These are phyloP conservation scores for Dufourea novaeangliae DNA, from an alignment of 1,140 invertebrate species.

Conservation along the genomic window DNA sequence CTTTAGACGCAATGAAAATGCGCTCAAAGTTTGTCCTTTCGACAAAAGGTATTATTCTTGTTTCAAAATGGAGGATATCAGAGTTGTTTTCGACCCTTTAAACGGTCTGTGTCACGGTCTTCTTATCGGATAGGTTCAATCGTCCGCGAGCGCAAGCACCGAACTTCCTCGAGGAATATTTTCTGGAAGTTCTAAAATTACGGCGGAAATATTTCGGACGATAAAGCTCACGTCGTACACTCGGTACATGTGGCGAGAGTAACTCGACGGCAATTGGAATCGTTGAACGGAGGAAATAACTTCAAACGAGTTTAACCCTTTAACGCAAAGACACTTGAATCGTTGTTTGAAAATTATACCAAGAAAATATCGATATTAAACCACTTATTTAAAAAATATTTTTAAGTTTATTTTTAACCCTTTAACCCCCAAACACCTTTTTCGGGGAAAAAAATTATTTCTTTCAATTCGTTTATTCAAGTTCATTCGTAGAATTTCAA, in stretches of 20 bases:
- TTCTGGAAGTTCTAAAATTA: background rate
- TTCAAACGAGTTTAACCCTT: no score
- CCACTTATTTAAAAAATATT: no score
- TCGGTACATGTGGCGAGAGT: background rate
- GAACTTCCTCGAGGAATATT: background rate
- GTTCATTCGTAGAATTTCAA: conserved; percentile 1
- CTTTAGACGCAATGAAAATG: no score
- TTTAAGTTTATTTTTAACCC: no score
- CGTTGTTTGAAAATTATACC: no score
- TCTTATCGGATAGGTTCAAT: background rate
- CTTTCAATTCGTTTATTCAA: no score
- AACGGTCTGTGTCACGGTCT: background rate
- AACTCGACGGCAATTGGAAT: background rate
- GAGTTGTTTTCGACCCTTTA: background rate
- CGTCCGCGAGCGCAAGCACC: conserved; percentile 1
- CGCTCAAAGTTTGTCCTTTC: no score
- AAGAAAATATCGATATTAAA: no score
- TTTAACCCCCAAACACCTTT: no score
- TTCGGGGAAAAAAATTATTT: no score
- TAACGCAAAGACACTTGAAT: no score
- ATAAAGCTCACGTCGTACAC: background rate
- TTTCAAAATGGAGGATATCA: background rate
- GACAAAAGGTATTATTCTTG: background rate
- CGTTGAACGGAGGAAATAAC: background rate
- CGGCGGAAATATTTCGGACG: conserved; percentile 6